These are phyloP conservation scores for Hypotaenidia philippensis DNA, from an alignment of 2,797 vertebrate genomes.

Conservation along the genomic window DNA sequence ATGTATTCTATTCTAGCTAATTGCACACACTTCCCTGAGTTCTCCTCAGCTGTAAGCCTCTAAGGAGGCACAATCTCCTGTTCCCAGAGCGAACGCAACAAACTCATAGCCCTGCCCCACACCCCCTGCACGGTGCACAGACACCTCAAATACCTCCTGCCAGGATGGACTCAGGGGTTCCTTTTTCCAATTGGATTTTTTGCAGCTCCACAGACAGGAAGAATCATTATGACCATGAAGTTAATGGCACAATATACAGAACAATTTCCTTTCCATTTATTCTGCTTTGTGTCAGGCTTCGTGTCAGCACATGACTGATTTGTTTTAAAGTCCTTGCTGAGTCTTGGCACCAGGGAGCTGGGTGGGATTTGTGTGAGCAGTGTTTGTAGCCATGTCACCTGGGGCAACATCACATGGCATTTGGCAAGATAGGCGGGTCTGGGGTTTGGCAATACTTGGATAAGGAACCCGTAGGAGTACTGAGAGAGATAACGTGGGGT, in stretches of 20 bases:
- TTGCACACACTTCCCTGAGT: background rate
- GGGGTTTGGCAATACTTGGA: background rate
- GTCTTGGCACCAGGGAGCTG: background rate
- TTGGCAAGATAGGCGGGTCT: background rate
- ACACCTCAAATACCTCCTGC: background rate
- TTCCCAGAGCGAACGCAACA: fast-evolving
- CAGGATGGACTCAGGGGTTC: background rate
- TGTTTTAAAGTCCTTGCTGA: background rate
- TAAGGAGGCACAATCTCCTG: background rate
- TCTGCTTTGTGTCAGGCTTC: background rate
- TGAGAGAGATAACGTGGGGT: background rate
- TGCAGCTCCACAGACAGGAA: background rate
- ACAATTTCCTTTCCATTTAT: background rate
- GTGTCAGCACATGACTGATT: background rate
- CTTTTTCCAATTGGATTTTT: background rate
- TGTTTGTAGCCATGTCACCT: background rate
- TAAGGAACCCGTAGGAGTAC: background rate
- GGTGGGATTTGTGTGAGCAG: background rate
- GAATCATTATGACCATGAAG: background rate
- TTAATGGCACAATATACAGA: background rate
- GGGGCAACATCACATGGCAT: background rate
- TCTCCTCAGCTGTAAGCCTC: background rate
- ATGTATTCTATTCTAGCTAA: background rate
- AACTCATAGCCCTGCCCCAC: background rate
- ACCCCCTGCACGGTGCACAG: background rate